These are phyloP conservation scores for Drosophila pallidifrons DNA, from an alignment of 1,140 invertebrate genomes.

Conservation along the genomic window DNA sequence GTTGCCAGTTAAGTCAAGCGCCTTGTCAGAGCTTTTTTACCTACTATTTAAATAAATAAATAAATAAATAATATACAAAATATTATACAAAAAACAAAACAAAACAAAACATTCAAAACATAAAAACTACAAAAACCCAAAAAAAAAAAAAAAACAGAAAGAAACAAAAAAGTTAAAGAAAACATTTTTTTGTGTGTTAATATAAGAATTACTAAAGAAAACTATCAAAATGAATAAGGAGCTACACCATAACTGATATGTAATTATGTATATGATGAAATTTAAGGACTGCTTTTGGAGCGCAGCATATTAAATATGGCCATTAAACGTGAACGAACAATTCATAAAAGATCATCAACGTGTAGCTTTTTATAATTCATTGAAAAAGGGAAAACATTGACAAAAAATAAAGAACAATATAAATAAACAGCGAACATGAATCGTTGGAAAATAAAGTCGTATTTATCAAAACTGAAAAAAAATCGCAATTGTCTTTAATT, in stretches of 20 bases:
- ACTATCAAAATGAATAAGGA: slow-evolving; percentile 24
- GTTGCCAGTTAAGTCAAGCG: slow-evolving; percentile 73
- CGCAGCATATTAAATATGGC: slow-evolving; percentile 67
- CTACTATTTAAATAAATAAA: slow-evolving; percentile 49
- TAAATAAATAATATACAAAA: slow-evolving; percentile 43
- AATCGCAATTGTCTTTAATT: neutral
- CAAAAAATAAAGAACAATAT: slow-evolving; percentile 29
- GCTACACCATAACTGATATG: slow-evolving; percentile 44
- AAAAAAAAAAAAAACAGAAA: neutral
- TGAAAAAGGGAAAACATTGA: slow-evolving; percentile 20
- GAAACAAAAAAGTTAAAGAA: neutral
- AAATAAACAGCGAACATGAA: slow-evolving; percentile 52
- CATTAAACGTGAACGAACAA: slow-evolving; percentile 20
- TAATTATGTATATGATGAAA: slow-evolving; percentile 54
- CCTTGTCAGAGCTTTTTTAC: slow-evolving; percentile 80
- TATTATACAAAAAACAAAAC: slow-evolving; percentile 31
- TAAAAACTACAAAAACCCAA: slow-evolving; percentile 12
- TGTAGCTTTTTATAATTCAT: slow-evolving; percentile 70
- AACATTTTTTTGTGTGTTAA: slow-evolving; percentile 42
- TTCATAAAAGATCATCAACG: slow-evolving; percentile 40
- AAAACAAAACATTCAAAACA: slow-evolving; percentile 4
- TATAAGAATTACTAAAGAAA: slow-evolving; percentile 31
- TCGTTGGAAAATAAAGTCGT: slow-evolving; percentile 69
- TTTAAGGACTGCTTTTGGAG: slow-evolving; percentile 47
- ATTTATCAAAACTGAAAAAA: slow-evolving; percentile 50